Evolutionary conservation across 2,113 vertebrate species (phyloP).

Genomic region (Hippotragus niger): DNA sequence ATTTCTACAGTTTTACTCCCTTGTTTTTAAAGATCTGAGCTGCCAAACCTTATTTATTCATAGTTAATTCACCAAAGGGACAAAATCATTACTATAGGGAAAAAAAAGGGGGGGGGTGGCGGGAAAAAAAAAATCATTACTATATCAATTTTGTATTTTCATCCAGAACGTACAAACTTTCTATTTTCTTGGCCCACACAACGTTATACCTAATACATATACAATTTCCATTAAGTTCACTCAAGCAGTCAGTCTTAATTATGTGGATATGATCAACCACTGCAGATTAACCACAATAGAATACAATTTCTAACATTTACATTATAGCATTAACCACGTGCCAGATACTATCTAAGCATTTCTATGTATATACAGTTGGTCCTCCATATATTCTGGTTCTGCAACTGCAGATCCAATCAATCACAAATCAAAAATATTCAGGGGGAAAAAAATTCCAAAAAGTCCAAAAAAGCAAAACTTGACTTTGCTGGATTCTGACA

Average conservation of each 20-base stretch:
- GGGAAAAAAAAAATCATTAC: neutral
- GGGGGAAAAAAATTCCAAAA: neutral
- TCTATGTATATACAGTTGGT: neutral
- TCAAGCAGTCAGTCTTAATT: neutral
- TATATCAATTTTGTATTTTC: neutral
- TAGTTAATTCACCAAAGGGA: conserved; percentile 19
- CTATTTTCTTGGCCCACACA: neutral
- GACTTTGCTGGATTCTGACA: neutral
- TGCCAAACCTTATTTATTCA: neutral
- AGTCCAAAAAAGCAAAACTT: neutral
- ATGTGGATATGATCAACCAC: neutral
- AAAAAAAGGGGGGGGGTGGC: too few relatives aligned
- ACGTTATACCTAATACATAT: neutral
- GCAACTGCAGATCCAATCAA: neutral
- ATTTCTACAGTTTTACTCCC: neutral
- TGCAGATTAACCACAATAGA: neutral
- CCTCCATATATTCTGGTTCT: neutral
- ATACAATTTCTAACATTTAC: neutral
- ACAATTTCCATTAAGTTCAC: neutral
- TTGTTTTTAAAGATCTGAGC: neutral
- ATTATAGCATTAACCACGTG: neutral
- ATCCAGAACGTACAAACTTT: conserved; percentile 5
- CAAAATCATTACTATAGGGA: neutral
- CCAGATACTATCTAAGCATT: neutral
- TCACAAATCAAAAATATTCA: neutral